A percentile compares a stretch with the other conserved stretches of the same genome.
Evolutionary conservation across 1,140 invertebrate species (phyloP).

Genomic region (Orchestia grillus): DNA sequence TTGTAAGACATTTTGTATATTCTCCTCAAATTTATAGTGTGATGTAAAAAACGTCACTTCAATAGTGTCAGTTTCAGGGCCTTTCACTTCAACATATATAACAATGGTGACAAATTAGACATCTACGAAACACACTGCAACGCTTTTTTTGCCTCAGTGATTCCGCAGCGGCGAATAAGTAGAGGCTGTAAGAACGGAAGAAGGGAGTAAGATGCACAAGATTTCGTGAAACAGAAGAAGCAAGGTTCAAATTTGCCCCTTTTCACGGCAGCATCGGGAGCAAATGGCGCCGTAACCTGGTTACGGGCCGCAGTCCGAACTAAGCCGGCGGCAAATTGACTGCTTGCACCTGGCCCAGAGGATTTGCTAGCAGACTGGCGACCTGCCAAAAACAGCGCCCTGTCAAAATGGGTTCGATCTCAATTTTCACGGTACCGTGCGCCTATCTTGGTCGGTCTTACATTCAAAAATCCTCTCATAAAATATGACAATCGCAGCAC

Average conservation of each 20-base stretch:
- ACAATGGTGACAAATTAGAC: not conserved
- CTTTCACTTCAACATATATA: not conserved
- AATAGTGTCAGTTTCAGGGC: not conserved
- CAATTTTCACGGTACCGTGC: not conserved
- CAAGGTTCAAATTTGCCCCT: conserved; percentile 27
- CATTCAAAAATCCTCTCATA: not conserved
- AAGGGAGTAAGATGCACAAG: not conserved
- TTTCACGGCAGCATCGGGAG: conserved; percentile 21
- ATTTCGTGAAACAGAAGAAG: not conserved
- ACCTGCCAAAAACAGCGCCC: not conserved
- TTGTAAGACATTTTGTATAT: no score
- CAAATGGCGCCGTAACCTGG: conserved; percentile 41
- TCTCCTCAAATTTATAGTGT: no score
- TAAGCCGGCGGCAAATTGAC: conserved; percentile 52
- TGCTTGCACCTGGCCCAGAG: conserved; percentile 39
- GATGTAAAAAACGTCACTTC: no score
- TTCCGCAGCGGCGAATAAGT: not conserved
- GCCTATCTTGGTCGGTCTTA: not conserved
- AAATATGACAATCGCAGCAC: not conserved
- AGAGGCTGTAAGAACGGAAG: not conserved
- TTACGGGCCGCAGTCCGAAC: conserved; percentile 45
- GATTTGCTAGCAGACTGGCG: conserved; percentile 31
- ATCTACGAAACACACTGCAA: not conserved
- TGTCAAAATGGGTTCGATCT: not conserved
- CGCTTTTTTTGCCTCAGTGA: not conserved